These are phyloP conservation scores for Aulostomus chinensis DNA, from an alignment of 2,797 vertebrate species.

Conservation along the genomic window DNA sequence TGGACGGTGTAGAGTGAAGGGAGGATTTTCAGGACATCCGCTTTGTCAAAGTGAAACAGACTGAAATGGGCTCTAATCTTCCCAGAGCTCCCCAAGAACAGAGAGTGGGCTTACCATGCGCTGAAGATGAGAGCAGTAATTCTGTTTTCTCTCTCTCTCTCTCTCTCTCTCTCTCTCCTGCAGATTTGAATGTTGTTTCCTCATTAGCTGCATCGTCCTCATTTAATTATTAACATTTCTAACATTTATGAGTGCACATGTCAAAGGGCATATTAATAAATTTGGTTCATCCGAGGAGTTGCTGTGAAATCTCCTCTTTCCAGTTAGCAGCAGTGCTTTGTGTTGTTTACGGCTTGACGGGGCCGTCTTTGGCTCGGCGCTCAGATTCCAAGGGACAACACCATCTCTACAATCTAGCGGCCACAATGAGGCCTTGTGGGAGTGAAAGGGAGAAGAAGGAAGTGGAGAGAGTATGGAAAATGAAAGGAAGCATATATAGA, in stretches of 20 bases:
- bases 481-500: not conserved
- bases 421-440: conserved; percentile 31
- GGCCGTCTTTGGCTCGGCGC: conserved; percentile 32
- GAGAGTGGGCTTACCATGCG: conserved; percentile 29
- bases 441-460: conserved; percentile 5
- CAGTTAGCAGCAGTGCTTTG: not conserved
- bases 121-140: conserved; percentile 23
- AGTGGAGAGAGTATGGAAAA: too few species aligned
- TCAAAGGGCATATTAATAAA: conserved; percentile 17
- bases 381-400: conserved; percentile 25
- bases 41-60: conserved; percentile 61
- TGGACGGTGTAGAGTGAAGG: conserved; percentile 44
- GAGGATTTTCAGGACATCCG: conserved; percentile 51
- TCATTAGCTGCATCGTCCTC: conserved; percentile 28
- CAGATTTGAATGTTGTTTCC: conserved; percentile 13
- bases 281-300: conserved; percentile 1
- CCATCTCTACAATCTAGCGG: conserved; percentile 16
- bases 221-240: conserved; percentile 15
- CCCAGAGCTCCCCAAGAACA: conserved; percentile 41
- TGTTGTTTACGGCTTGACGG: conserved; percentile 15
- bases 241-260: conserved; percentile 16
- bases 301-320: conserved; percentile 17
- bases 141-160: not conserved
- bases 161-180: conserved; percentile 4
- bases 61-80: conserved; percentile 51